These are phyloP conservation scores for Macroramphosus scolopax DNA, from an alignment of 2,797 vertebrate species.

Conservation along the genomic window DNA sequence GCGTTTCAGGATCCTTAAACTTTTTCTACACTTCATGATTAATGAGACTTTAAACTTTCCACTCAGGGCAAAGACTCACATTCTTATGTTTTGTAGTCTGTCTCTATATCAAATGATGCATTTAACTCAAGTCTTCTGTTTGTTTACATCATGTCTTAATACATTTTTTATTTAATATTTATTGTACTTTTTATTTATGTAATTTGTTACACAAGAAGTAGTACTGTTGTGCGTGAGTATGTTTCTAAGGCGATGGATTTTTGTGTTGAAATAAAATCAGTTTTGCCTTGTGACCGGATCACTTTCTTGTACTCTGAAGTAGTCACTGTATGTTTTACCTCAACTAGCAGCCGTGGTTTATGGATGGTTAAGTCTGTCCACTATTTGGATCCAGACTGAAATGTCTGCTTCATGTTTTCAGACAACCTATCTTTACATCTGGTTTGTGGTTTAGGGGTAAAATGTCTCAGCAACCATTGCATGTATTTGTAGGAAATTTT, in stretches of 20 bases:
- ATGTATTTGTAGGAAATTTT: no score
- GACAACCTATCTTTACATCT: background rate
- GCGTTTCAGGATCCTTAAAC: slow-evolving; percentile 43
- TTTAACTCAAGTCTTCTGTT: slow-evolving; percentile 42
- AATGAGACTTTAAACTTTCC: slow-evolving; percentile 51
- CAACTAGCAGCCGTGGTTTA: background rate
- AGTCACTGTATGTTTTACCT: slow-evolving; percentile 5
- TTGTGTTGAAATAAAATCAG: slow-evolving; percentile 67
- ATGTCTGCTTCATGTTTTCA: background rate
- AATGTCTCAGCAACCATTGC: background rate
- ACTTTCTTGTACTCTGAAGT: slow-evolving; percentile 8
- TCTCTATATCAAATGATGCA: slow-evolving; percentile 32
- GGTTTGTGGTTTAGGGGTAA: background rate
- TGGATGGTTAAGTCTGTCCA: background rate
- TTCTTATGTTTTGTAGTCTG: slow-evolving; percentile 47
- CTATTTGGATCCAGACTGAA: background rate
- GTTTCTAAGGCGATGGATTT: slow-evolving; percentile 47
- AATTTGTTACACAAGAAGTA: slow-evolving; percentile 61
- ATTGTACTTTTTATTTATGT: slow-evolving; percentile 80
- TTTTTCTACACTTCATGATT: slow-evolving; percentile 38
- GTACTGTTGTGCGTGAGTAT: slow-evolving; percentile 33
- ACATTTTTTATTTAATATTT: slow-evolving; percentile 83
- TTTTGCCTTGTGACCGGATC: slow-evolving; percentile 36
- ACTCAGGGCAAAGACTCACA: slow-evolving; percentile 70
- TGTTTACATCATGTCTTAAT: slow-evolving; percentile 73